Base-by-base conservation (phyloP, 2,888 invertebrate species). In the Mystacides longicornis region DNA sequence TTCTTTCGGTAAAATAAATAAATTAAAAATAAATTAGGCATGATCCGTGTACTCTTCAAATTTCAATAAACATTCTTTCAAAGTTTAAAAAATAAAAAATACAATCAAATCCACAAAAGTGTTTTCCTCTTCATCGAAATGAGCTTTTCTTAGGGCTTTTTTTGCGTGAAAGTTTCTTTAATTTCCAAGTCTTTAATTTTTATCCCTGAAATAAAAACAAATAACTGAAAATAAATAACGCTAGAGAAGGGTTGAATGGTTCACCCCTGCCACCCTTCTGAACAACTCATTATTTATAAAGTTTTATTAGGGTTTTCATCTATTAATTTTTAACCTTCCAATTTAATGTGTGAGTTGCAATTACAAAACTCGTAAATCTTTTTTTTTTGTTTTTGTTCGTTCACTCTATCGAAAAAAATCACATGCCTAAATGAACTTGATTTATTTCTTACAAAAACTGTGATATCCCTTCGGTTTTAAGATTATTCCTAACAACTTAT, bases 291-390 rank as follows among this genome's bases (percentile, higher is more conserved):
- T 52, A 52, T 52, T 52, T 46, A 46, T 27, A 23, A 19, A 27
- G 52, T 52, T 52, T 52, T 52, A 52, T 52, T 46, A 46, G 50
- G 46, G 52, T 45, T 52, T 47, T 52, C 20, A 46, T 20, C 52
- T 52, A 46, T 52, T 52, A 52, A 52, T 52, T 52, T 52, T 52
- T 52, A 52, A 52, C 45, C 52, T 11, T 11, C 3, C 46, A 21
- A 19, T 3, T 5, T 37, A 37, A 37, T n/a, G n/a, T n/a, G 7
- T 37, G 37, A 37, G 37, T 14, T 37, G 11, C 27, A 27, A 27
- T 37, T 37, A 16, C 37, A 4, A 14, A 37, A 14, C 14, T 16
- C 37, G 16, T 7, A 37, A 7, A 37, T 37, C 37, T 14, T 16
- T 16, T 3, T 14, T 14, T 14, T 37, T 37, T 37, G 37, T 37